Percentiles rank a stretch among this genome's conserved stretches.
phyloP scores from a whole-genome alignment of 2,113 vertebrate genomes.

The Abramis brama region DNA sequence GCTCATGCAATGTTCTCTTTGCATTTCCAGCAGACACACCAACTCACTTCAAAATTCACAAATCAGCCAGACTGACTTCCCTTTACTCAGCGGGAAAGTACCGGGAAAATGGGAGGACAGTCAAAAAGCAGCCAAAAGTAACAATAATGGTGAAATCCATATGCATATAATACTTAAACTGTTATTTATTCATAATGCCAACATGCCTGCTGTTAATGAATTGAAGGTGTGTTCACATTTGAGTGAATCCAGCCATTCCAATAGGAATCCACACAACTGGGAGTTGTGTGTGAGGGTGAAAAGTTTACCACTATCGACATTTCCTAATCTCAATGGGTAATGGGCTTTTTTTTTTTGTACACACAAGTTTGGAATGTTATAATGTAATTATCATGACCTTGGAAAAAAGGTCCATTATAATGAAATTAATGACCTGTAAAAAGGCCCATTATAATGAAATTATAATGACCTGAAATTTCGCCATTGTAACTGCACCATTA shows the following conservation, averaged over 20 bases:
- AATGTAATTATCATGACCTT: no score
- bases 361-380: no score
- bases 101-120: constrained; percentile 48
- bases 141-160: constrained; percentile 41
- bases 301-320: no score
- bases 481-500: not conserved
- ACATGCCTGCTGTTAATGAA: not conserved
- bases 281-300: no score
- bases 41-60: constrained; percentile 19
- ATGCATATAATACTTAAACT: constrained; percentile 12
- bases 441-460: not conserved
- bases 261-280: not conserved
- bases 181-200: not conserved
- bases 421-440: not conserved
- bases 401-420: not conserved
- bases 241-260: not conserved
- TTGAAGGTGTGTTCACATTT: not conserved
- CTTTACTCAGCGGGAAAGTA: constrained; percentile 52
- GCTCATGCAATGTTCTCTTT: constrained; percentile 27
- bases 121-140: constrained; percentile 39
- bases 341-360: no score
- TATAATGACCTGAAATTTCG: not conserved
- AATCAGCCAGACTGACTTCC: constrained; percentile 2
- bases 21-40: constrained; percentile 15
- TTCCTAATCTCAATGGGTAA: no score